A percentile compares a stretch with the other conserved stretches of the same genome.
Conservation (phyloP, 2,888 invertebrate genomes). For the Malachius bipustulatus region DNA sequence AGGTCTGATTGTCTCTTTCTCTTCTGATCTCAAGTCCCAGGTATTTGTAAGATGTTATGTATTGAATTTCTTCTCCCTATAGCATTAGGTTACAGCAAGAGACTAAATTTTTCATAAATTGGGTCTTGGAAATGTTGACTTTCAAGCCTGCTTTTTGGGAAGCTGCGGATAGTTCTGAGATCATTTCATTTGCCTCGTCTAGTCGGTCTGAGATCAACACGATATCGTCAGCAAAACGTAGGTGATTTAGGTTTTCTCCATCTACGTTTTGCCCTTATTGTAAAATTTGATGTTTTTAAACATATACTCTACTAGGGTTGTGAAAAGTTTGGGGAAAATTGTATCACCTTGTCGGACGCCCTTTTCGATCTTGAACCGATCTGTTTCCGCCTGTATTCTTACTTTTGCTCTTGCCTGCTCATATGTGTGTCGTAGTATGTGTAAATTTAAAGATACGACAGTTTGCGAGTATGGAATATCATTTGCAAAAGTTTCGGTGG, state of each 20-base stretch:
- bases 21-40: no score
- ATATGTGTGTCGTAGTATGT: constrained; percentile 8
- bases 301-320: constrained; percentile 8
- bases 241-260: constrained; percentile 9
- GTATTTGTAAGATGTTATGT: no score
- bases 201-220: no score
- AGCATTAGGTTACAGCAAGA: no score
- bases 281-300: constrained; percentile 10
- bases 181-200: constrained; percentile 1
- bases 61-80: no score
- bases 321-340: constrained; percentile 11
- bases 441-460: constrained; percentile 7
- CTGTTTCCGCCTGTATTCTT: constrained; percentile 10
- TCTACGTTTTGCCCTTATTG: constrained; percentile 9
- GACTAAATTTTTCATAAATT: constrained; percentile 8
- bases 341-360: constrained; percentile 11
- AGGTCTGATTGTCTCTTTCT: no score
- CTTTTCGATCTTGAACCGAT: constrained; percentile 7
- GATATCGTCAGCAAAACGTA: no score
- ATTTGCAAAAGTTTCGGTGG: no score
- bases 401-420: constrained; percentile 7
- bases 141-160: constrained; percentile 1
- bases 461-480: no score
- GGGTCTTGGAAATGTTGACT: constrained; percentile 5
- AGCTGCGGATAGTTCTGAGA: not conserved